Evolutionary conservation across 2,797 vertebrate genomes (phyloP).

Genomic region (Microctenopoma lineatum): DNA sequence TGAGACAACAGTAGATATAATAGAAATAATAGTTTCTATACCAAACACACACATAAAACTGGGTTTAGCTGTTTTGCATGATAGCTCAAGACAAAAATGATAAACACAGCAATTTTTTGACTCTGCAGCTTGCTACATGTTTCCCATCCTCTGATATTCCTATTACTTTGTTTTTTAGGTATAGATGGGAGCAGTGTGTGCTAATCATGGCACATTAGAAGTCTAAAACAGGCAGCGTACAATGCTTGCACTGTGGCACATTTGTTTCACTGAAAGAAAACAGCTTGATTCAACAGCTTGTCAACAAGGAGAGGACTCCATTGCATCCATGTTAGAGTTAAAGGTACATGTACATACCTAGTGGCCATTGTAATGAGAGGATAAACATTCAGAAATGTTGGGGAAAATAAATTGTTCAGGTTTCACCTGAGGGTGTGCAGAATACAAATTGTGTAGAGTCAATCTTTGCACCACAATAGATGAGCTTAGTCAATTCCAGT

Average conservation of each 20-base stretch:
- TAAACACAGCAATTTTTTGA: conserved; percentile 5
- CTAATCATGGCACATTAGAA: conserved; percentile 21
- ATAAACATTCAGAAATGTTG: conserved; percentile 11
- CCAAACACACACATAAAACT: not conserved
- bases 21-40: not conserved
- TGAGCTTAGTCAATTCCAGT: not conserved
- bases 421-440: not conserved
- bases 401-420: not conserved
- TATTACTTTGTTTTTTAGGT: not conserved
- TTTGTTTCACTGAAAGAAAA: conserved; percentile 29
- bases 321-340: conserved; percentile 2
- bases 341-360: conserved; percentile 4
- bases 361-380: not conserved
- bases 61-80: not conserved
- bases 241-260: conserved; percentile 4
- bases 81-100: not conserved
- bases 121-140: not conserved
- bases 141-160: conserved; percentile 22
- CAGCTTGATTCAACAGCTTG: conserved; percentile 6
- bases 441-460: not conserved
- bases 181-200: conserved; percentile 31
- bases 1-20: conserved; percentile 1
- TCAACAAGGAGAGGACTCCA: conserved; percentile 12
- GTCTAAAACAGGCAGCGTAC: conserved; percentile 9
- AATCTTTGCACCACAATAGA: conserved; percentile 1